Conservation (phyloP, 53 echinoderm and acorn worm species). For the Pentamera pediparva region DNA sequence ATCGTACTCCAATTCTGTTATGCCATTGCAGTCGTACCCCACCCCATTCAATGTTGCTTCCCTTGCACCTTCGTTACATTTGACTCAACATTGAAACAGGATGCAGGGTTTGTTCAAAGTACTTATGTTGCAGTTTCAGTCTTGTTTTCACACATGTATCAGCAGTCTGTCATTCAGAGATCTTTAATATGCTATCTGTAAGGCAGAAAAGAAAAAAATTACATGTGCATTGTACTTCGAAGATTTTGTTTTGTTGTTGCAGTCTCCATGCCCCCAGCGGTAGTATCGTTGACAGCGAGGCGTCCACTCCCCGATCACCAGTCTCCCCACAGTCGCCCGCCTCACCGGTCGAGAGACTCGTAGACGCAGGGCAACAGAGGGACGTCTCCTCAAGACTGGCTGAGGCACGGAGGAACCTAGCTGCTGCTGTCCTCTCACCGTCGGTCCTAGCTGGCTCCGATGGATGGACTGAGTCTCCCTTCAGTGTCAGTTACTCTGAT, state of each 20-base stretch:
- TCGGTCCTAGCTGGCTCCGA: neutral
- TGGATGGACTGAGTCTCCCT: neutral
- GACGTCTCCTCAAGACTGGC: conserved; percentile 49
- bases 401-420: conserved; percentile 1
- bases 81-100: too few relatives aligned
- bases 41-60: too few relatives aligned
- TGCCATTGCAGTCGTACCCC: too few relatives aligned
- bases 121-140: too few relatives aligned
- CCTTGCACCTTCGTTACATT: too few relatives aligned
- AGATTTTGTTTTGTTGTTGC: neutral
- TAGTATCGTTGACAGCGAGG: conserved; percentile 79
- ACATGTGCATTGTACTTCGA: neutral
- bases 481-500: conserved; percentile 8
- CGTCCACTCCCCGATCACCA: conserved; percentile 65
- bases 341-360: conserved; percentile 67
- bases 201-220: neutral
- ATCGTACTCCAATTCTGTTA: too few relatives aligned
- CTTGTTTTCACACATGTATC: too few relatives aligned
- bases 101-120: too few relatives aligned
- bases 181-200: too few relatives aligned
- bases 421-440: neutral
- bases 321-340: conserved; percentile 78
- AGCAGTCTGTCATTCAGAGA: too few relatives aligned
- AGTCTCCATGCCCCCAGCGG: conserved; percentile 91
- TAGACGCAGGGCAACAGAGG: conserved; percentile 54